phyloP scores from a whole-genome alignment of 2,113 vertebrate genomes.

The Istiophorus platypterus region DNA sequence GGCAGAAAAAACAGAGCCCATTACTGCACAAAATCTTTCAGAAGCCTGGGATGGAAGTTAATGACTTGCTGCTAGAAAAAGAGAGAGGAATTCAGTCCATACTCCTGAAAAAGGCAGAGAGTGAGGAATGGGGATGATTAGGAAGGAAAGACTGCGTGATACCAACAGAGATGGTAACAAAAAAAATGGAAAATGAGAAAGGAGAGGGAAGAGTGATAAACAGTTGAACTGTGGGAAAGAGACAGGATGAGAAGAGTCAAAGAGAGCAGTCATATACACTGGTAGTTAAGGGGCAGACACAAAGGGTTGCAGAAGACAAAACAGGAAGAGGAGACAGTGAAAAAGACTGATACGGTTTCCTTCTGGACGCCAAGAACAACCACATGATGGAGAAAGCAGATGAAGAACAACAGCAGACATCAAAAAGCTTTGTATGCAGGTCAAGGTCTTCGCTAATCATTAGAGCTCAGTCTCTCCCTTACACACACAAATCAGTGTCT shows the following conservation, averaged over 20 bases:
- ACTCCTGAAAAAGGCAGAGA: conserved; percentile 40
- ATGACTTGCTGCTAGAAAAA: conserved; percentile 65
- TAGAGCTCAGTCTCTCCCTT: conserved; percentile 22
- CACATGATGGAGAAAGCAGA: conserved; percentile 7
- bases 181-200: conserved; percentile 14
- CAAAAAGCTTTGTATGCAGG: conserved; percentile 42
- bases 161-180: conserved; percentile 52
- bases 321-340: conserved; percentile 15
- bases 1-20: conserved; percentile 54
- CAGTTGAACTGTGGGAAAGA: conserved; percentile 29
- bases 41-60: conserved; percentile 58
- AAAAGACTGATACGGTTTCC: background rate
- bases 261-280: background rate
- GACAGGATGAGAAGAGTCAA: conserved; percentile 19
- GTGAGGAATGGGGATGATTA: conserved; percentile 58
- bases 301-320: conserved; percentile 16
- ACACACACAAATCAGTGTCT: conserved; percentile 22
- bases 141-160: conserved; percentile 55
- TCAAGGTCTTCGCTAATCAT: conserved; percentile 51
- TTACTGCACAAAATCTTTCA: conserved; percentile 63
- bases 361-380: conserved; percentile 15
- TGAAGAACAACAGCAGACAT: conserved; percentile 28
- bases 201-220: conserved; percentile 40
- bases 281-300: conserved; percentile 1
- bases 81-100: conserved; percentile 31